Evolutionary conservation across 2,888 invertebrate genomes (phyloP).

Genomic region (Uropetala carovei): DNA sequence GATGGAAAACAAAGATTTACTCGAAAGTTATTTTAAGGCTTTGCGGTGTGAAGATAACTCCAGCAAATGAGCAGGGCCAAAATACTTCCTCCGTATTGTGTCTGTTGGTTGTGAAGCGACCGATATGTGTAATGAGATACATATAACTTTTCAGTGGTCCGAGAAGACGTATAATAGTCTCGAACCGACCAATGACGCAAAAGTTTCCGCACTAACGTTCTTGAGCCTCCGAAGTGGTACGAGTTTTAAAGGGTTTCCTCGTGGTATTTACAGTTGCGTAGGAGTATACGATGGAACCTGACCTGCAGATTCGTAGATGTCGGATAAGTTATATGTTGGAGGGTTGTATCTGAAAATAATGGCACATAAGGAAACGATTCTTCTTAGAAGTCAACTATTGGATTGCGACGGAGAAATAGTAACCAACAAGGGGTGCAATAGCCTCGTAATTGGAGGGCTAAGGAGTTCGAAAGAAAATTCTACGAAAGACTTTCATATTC

Average conservation of each 20-base stretch:
- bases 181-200: background rate
- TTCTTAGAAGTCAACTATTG: background rate
- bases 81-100: too few relatives aligned
- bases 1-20: too few relatives aligned
- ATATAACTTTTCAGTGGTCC: background rate
- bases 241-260: slow-evolving; percentile 3
- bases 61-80: too few relatives aligned
- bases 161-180: background rate
- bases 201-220: background rate
- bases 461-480: background rate
- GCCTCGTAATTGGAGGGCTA: background rate
- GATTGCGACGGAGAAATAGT: background rate
- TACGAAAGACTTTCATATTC: background rate
- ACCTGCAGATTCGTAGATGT: background rate
- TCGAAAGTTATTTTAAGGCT: too few relatives aligned
- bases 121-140: background rate
- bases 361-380: background rate
- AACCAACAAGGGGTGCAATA: background rate
- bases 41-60: too few relatives aligned
- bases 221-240: background rate
- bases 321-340: background rate
- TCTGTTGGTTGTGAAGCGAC: too few relatives aligned
- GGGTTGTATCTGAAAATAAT: background rate
- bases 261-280: slow-evolving; percentile 22
- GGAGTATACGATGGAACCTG: background rate